Evolutionary conservation across 2,797 vertebrate genomes (phyloP).

Genomic region (Phataginus tricuspis): DNA sequence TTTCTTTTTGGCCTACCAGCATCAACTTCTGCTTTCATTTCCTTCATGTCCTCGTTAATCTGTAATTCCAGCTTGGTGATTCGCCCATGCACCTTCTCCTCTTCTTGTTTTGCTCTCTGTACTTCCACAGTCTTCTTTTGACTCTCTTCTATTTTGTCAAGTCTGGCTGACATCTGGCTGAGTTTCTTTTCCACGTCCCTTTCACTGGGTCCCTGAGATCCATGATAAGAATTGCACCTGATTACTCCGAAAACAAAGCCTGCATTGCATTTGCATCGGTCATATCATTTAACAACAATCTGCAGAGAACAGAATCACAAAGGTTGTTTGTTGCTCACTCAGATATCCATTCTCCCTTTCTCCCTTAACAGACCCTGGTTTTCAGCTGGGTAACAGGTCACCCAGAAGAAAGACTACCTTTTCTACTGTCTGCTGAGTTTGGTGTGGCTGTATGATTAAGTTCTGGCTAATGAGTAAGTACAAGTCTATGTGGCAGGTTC

Average conservation of each 20-base stretch:
- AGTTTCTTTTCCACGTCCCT: conserved; percentile 85
- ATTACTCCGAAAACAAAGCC: conserved; percentile 52
- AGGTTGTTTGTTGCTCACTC: background rate
- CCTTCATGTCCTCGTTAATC: conserved; percentile 86
- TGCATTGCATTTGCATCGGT: background rate
- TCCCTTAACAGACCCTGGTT: background rate
- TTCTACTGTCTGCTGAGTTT: background rate
- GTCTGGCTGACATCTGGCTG: conserved; percentile 86
- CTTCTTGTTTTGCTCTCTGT: conserved; percentile 80
- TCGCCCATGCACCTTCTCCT: conserved; percentile 85
- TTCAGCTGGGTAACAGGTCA: background rate
- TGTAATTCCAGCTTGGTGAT: conserved; percentile 86
- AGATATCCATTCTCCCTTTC: background rate
- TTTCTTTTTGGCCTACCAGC: conserved; percentile 81
- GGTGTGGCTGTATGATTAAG: background rate
- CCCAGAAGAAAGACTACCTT: background rate
- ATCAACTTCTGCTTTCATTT: conserved; percentile 87
- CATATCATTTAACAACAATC: background rate
- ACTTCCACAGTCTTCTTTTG: conserved; percentile 84
- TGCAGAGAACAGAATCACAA: background rate
- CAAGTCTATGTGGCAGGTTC: background rate
- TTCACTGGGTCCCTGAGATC: conserved; percentile 84
- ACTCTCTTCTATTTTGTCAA: conserved; percentile 86
- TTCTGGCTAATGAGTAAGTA: background rate
- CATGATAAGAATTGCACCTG: conserved; percentile 18